A percentile compares a stretch with the other conserved stretches of the same genome.
Conservation (phyloP, 2,888 invertebrate species). For the Cryptocheilus praepositus region DNA sequence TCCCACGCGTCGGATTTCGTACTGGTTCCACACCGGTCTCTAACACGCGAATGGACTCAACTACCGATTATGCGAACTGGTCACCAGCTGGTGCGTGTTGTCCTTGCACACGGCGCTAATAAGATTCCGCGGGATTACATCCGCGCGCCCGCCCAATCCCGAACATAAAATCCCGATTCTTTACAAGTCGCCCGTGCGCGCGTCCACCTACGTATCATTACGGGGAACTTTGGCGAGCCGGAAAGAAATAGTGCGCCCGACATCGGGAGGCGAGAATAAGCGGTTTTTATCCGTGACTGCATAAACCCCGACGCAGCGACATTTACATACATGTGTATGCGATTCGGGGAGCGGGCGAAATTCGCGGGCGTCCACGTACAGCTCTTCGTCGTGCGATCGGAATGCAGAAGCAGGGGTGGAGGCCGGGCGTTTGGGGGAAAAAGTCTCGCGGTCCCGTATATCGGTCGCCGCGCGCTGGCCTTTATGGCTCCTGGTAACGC, state of each 20-base stretch:
- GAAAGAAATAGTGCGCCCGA: not conserved
- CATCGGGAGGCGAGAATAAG: not conserved
- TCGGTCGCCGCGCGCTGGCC: slow-evolving; percentile 14
- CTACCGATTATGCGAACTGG: slow-evolving; percentile 55
- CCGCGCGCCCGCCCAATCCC: slow-evolving; percentile 31
- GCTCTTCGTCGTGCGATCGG: not conserved
- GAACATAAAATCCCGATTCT: not conserved
- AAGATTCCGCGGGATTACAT: slow-evolving; percentile 57
- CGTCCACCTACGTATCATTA: no score
- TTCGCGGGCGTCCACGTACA: not conserved
- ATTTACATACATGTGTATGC: slow-evolving; percentile 2
- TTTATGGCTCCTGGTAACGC: slow-evolving; percentile 46
- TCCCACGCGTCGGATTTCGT: slow-evolving; percentile 21
- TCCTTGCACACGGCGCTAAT: slow-evolving; percentile 50
- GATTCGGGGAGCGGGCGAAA: not conserved
- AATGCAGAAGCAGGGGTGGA: not conserved
- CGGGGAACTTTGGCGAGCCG: not conserved
- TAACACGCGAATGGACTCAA: slow-evolving; percentile 37
- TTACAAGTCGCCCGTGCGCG: no score
- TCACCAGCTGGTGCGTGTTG: slow-evolving; percentile 53
- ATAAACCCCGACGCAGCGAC: not conserved
- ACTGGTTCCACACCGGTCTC: no score
- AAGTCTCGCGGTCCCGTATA: slow-evolving; percentile 12
- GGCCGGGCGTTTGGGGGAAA: no score
- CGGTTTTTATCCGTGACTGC: not conserved